Percentiles rank a stretch among this genome's conserved stretches.
Evolutionary conservation across 1,140 invertebrate genomes (phyloP).

Genomic region (Palaemon carinicauda): DNA sequence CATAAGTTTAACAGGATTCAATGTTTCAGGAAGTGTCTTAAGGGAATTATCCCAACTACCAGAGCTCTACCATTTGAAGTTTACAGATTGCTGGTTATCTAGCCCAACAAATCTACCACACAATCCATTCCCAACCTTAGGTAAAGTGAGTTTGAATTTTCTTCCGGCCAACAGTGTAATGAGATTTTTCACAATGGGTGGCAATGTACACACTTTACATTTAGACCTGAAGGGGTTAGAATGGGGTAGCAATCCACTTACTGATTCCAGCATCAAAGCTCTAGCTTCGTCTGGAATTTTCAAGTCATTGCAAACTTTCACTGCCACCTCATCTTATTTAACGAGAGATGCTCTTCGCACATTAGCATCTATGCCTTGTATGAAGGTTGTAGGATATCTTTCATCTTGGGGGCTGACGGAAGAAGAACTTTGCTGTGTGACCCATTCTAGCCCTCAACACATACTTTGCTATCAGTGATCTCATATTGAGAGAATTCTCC

Average conservation of each 20-base stretch:
- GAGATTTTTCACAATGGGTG: constrained; percentile 13
- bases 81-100: constrained; percentile 30
- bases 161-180: constrained; percentile 23
- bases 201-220: background rate
- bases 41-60: constrained; percentile 11
- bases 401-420: constrained; percentile 26
- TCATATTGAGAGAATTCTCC: background rate
- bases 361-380: background rate
- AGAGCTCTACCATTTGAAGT: background rate
- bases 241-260: constrained; percentile 22
- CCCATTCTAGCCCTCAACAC: constrained; percentile 16
- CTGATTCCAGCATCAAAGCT: constrained; percentile 5
- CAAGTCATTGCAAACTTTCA: constrained; percentile 17
- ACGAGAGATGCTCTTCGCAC: background rate
- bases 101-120: background rate
- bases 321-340: constrained; percentile 19
- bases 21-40: background rate
- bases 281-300: constrained; percentile 19
- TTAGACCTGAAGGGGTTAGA: constrained; percentile 16
- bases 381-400: constrained; percentile 20
- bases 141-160: constrained; percentile 22
- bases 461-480: background rate
- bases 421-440: constrained; percentile 26
- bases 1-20: constrained; percentile 35
- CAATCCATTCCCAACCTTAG: constrained; percentile 15